Percentiles rank a stretch among this genome's conserved stretches.
Conservation (phyloP, 2,113 vertebrate species). For the Varanus komodoensis region DNA sequence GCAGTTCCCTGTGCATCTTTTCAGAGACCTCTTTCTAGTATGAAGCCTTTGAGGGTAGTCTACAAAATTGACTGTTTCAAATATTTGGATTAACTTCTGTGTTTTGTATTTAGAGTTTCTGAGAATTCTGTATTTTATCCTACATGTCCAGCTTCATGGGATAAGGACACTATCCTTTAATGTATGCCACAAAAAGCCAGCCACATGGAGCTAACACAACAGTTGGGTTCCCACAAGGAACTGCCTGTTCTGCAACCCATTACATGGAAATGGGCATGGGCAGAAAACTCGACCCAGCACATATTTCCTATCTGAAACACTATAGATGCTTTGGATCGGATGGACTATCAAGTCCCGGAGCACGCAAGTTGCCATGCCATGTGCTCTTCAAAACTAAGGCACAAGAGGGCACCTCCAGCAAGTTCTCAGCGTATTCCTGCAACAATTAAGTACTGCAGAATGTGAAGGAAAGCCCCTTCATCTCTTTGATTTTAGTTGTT, state of each 20-base stretch:
- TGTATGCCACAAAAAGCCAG: neutral
- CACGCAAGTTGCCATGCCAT: neutral
- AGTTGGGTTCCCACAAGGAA: neutral
- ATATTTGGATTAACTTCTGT: neutral
- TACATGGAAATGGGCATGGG: neutral
- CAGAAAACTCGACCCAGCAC: neutral
- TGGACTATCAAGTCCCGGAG: neutral
- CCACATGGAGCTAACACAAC: neutral
- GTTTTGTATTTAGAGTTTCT: neutral
- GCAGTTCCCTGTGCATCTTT: neutral
- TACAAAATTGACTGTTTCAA: neutral
- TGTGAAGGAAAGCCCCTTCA: neutral
- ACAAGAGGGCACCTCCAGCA: rapidly evolving
- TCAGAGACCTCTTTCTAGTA: neutral
- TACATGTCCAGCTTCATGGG: neutral
- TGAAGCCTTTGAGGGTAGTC: too few relatives aligned
- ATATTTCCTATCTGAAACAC: neutral
- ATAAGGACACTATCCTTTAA: neutral
- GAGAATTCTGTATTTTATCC: neutral
- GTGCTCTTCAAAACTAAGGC: neutral
- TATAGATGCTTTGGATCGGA: neutral
- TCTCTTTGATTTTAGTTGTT: neutral
- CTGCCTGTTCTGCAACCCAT: neutral
- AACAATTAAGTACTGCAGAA: neutral
- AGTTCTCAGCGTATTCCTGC: neutral